A percentile compares a stretch with the other conserved stretches of the same genome.
Evolutionary conservation across 2,888 invertebrate species (phyloP).

Genomic region (Drosophila pseudotakahashii): DNA sequence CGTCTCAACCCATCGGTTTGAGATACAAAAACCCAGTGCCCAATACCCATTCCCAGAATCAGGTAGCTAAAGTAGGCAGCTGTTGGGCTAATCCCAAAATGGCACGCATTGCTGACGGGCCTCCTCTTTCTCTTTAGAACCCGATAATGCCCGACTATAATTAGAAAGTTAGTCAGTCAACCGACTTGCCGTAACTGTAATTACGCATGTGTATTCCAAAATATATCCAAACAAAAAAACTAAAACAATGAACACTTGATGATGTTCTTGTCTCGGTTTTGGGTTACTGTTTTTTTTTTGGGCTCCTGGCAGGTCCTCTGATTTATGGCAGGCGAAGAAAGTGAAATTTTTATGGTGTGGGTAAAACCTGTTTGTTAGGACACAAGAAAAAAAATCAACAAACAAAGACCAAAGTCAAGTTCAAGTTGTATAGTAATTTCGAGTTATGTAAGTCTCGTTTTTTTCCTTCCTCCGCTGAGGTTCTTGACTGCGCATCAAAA

Average conservation of each 20-base stretch:
- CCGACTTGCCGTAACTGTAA: slow-evolving; percentile 55
- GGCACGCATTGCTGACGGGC: slow-evolving; percentile 59
- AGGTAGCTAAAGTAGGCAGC: slow-evolving; percentile 15
- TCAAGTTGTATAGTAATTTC: slow-evolving; percentile 24
- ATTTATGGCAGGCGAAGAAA: slow-evolving; percentile 46
- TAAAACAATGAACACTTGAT: slow-evolving; percentile 43
- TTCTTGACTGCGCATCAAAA: slow-evolving; percentile 38
- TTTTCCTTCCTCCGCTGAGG: not conserved
- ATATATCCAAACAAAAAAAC: slow-evolving; percentile 19
- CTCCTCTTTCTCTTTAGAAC: not conserved
- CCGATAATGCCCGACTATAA: slow-evolving; percentile 49
- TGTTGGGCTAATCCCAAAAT: slow-evolving; percentile 58
- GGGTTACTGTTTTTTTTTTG: slow-evolving; percentile 40
- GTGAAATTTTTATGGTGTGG: slow-evolving; percentile 22
- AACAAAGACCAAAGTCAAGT: slow-evolving; percentile 38
- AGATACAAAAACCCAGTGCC: slow-evolving; percentile 15
- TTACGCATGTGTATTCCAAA: slow-evolving; percentile 43
- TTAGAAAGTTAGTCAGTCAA: slow-evolving; percentile 62
- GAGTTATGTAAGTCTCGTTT: slow-evolving; percentile 30
- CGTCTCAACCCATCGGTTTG: slow-evolving; percentile 11
- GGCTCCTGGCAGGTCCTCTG: slow-evolving; percentile 39
- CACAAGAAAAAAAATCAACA: slow-evolving; percentile 5
- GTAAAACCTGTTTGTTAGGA: slow-evolving; percentile 41
- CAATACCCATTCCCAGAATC: not conserved
- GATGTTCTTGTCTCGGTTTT: slow-evolving; percentile 47